phyloP scores from a whole-genome alignment of 2,113 vertebrate species.

The Indicator indicator region DNA sequence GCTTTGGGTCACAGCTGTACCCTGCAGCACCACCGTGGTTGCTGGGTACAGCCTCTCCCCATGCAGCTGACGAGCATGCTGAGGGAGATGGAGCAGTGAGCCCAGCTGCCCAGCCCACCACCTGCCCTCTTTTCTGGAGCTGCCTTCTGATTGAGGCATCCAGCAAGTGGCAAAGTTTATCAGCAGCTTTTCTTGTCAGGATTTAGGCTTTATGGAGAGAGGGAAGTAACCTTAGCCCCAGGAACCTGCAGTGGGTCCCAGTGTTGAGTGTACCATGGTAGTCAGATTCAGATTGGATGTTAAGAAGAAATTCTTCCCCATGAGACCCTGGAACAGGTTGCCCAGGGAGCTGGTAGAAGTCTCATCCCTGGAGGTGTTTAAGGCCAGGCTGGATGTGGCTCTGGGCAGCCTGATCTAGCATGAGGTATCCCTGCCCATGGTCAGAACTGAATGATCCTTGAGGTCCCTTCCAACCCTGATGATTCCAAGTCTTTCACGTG shows the following conservation, averaged over 20 bases:
- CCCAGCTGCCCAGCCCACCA: not conserved
- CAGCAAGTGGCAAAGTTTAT: not conserved
- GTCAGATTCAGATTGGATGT: too few relatives aligned
- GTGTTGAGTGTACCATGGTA: not conserved
- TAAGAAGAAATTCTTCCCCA: too few relatives aligned
- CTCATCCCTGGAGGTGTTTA: too few relatives aligned
- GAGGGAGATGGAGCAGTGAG: not conserved
- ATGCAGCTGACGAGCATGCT: not conserved
- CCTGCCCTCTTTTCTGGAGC: not conserved
- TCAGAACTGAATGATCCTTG: too few relatives aligned
- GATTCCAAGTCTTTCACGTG: not conserved
- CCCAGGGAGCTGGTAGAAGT: too few relatives aligned
- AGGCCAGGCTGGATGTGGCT: too few relatives aligned
- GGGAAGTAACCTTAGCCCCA: not conserved
- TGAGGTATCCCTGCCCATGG: too few relatives aligned
- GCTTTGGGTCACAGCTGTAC: not conserved
- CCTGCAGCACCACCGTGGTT: not conserved
- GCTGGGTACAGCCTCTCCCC: accelerated
- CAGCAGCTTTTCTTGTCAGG: not conserved
- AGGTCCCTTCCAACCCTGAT: too few relatives aligned
- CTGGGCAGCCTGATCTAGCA: too few relatives aligned
- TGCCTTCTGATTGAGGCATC: not conserved
- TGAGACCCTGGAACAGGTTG: too few relatives aligned
- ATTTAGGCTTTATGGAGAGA: not conserved
- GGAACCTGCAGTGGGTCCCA: not conserved